Base-by-base conservation (phyloP, 2,888 invertebrate genomes). In the Conomelus anceps region DNA sequence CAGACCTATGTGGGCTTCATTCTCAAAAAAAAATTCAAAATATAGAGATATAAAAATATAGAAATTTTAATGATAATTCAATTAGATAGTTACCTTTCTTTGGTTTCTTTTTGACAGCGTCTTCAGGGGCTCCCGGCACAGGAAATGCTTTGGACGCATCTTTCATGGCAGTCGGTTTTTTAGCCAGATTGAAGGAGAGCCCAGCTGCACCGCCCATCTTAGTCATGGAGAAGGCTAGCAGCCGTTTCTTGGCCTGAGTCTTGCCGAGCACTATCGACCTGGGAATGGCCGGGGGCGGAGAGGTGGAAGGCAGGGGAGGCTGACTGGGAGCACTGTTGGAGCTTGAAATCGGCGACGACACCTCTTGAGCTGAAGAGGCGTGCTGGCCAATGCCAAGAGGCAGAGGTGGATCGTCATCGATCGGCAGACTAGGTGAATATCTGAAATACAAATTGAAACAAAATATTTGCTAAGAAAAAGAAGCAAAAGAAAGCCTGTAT, bases 241-340 rank as follows among this genome's bases (percentile, higher is more conserved):
- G 92, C 23, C 93, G 91, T 90, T 93, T 93, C 91, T 93, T 93
- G 7, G 93, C 93, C 89, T 93, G 92, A 22, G 92, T 92, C 91
- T 92, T 93, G 3, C 93, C 93, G 22, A 91, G 90, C 0, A 91
- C 90, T 6, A 90, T 89, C 22, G 89, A 89, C 23, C 89, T 89
- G 13, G 90, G 86, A 87, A 86, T 89, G 34, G 89, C 88, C 86
- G 22, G 89, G 17, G 23, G 84, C 22, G 84, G 88, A 0, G 24
- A 26, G 24, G 22, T 89, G 22, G 29, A 84, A 13, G 87, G 88
- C 84, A 86, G 85, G 13, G 41, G 86, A 13, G 29, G 26, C 34
- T 34, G 87, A 41, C 22, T 23, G 87, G 86, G 22, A 6, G 22
- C 22, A 20, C 1, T 1, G 9, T 1, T 1, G 85, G n/a, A 3